phyloP scores from a whole-genome alignment of 2,113 vertebrate species.

The Trogon melanurus region DNA sequence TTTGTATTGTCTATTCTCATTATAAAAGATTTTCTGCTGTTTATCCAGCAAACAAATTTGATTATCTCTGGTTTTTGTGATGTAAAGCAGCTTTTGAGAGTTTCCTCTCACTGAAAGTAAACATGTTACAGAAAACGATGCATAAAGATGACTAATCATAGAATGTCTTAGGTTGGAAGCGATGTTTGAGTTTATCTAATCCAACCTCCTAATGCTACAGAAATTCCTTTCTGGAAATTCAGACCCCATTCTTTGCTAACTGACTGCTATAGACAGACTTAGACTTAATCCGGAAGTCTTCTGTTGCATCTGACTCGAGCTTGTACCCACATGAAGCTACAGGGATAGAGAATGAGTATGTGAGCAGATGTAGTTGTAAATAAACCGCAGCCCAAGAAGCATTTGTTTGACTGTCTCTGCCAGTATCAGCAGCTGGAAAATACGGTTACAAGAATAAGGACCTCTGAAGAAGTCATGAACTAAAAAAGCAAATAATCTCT shows the following conservation, averaged over 20 bases:
- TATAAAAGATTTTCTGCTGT: background rate
- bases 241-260: background rate
- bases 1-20: background rate
- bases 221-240: background rate
- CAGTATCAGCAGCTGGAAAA: background rate
- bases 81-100: background rate
- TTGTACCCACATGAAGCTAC: background rate
- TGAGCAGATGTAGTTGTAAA: background rate
- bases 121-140: background rate
- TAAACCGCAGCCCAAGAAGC: background rate
- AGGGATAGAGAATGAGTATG: background rate
- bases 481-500: background rate
- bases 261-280: background rate
- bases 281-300: background rate
- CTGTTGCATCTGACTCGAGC: background rate
- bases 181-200: too few species aligned
- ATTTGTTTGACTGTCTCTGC: background rate
- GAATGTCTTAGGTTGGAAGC: too few species aligned
- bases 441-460: background rate
- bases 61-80: background rate
- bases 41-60: background rate
- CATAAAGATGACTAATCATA: background rate
- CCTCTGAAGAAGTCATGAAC: accelerated
- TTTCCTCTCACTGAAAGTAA: background rate
- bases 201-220: accelerated